These are phyloP conservation scores for Scolopax mira DNA, from an alignment of 2,113 vertebrate species.

Conservation along the genomic window DNA sequence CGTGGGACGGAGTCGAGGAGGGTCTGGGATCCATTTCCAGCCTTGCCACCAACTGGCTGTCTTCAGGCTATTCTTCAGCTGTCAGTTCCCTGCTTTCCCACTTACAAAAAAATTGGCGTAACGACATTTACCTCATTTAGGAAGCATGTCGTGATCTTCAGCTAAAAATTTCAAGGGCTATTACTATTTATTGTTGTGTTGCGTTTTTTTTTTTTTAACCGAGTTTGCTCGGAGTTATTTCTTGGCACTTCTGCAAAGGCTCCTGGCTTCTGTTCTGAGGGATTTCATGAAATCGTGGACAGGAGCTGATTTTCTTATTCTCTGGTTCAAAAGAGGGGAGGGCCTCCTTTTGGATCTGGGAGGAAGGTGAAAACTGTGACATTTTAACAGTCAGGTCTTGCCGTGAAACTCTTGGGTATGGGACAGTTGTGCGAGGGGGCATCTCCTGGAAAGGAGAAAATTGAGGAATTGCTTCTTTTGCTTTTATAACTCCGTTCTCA, in stretches of 20 bases:
- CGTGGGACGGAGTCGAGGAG: background rate
- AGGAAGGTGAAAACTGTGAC: background rate
- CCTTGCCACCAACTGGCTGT: background rate
- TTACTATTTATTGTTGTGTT: constrained; percentile 16
- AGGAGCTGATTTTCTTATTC: background rate
- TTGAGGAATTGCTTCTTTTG: background rate
- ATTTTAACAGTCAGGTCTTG: background rate
- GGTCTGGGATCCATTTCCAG: constrained; percentile 29
- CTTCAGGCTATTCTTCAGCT: background rate
- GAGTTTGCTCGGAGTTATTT: background rate
- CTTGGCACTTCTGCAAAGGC: background rate
- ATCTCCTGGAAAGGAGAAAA: background rate
- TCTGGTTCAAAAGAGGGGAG: background rate
- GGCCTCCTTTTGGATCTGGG: background rate
- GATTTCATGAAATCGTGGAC: background rate
- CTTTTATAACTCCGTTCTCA: background rate
- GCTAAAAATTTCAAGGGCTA: background rate
- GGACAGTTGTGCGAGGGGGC: background rate
- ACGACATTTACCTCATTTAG: background rate
- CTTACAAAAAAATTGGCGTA: background rate
- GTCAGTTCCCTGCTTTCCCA: background rate
- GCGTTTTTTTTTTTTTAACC: background rate
- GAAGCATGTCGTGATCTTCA: background rate
- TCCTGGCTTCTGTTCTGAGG: background rate
- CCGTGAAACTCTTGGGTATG: background rate